Evolutionary conservation across 1,140 invertebrate genomes (phyloP), one percentile per base, ranked within the genome.

Genomic region (Drosophila sucinea): DNA sequence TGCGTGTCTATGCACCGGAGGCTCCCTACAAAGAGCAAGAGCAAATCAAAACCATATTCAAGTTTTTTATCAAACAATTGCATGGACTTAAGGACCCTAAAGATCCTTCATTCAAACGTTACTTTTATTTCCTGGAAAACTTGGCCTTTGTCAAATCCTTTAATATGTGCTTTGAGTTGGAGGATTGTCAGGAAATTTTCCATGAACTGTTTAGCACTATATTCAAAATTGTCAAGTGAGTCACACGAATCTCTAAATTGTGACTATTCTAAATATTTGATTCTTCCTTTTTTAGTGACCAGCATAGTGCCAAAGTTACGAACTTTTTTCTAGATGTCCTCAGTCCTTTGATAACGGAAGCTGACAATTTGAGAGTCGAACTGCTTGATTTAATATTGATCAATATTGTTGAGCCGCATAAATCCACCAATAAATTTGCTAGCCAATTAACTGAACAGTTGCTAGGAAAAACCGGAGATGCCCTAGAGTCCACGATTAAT

Each of bases 111-210:
- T 99, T 99, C 92, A 99, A 99, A 92, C 94, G 98, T 77, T 99
- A 99, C 92, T 99, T 99, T 93, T 99, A 99, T 93, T 93, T 97
- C 54, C 93, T 98, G 68, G 96, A 99, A 94, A 99, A 99, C 93
- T 94, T 99, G 70, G 98, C 98, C 7, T 99, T 98, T 93, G 98
- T 99, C 25, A 99, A 99, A 92, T 98, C 98, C 0, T 99, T 99
- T 92, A 99, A 99, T 92, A 99, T 99, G 96, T 99, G 98, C 92
- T 98, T 99, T 92, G 98, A 99, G 92, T 92, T 99, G 41, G 98
- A 99, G 92, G 98, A 99, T 92, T 98, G 97, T 83, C 97, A 99
- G 93, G 97, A 98, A 92, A 99, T 99, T 83, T 98, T 99, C 92
- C 98, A 97, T 90, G 95, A 96, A 44, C 93, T 99, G 1, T 99